Evolutionary conservation across 2,113 vertebrate genomes (phyloP).

Genomic region (Lathamus discolor): DNA sequence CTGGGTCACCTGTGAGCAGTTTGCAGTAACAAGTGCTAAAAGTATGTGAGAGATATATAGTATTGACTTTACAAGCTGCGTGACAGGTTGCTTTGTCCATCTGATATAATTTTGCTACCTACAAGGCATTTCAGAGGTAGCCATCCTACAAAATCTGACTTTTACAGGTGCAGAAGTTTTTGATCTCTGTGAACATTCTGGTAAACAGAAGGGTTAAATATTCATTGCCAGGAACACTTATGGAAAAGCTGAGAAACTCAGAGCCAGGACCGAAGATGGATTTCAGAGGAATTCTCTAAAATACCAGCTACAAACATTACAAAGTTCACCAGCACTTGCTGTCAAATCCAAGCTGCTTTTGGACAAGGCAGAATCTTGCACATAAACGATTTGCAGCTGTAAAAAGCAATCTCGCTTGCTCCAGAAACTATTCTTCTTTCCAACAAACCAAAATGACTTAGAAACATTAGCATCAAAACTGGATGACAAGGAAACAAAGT

Average conservation of each 20-base stretch:
- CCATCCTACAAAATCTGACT: neutral
- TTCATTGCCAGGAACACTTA: neutral
- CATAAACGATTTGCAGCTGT: slow-evolving; percentile 37
- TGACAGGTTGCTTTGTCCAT: neutral
- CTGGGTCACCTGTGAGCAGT: neutral
- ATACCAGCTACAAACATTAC: neutral
- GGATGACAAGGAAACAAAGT: neutral
- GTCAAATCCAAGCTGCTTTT: slow-evolving; percentile 35
- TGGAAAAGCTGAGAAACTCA: neutral
- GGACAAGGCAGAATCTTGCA: slow-evolving; percentile 4
- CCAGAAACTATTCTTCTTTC: slow-evolving; percentile 16
- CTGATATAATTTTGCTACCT: neutral
- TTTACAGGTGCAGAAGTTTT: neutral
- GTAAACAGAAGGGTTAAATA: slow-evolving; percentile 29
- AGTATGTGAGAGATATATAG: neutral
- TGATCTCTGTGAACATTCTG: neutral
- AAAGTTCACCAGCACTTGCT: slow-evolving; percentile 35
- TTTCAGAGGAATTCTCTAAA: slow-evolving; percentile 35
- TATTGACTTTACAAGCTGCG: neutral
- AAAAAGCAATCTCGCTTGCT: neutral
- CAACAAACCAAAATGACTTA: neutral
- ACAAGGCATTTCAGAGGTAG: neutral
- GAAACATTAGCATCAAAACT: neutral
- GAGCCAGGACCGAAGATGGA: slow-evolving; percentile 8
- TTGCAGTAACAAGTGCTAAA: neutral